These are phyloP conservation scores for Premnoplex brunnescens DNA, from an alignment of 2,797 vertebrate species.

Conservation along the genomic window DNA sequence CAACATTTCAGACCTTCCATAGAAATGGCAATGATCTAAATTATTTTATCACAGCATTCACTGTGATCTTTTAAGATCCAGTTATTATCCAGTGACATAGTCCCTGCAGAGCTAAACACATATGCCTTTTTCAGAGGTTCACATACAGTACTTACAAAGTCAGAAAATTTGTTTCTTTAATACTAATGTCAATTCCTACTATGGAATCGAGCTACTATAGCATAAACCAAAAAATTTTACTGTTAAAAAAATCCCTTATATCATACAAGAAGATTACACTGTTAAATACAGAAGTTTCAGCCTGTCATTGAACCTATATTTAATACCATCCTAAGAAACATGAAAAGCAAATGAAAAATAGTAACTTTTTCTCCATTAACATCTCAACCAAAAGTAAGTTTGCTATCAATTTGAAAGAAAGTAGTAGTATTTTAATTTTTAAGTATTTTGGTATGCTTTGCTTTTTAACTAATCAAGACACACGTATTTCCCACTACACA, in stretches of 20 bases:
- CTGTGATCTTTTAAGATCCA: constrained; percentile 48
- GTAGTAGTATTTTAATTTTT: neutral
- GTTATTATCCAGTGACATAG: constrained; percentile 6
- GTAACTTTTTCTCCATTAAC: neutral
- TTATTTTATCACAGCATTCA: constrained; percentile 45
- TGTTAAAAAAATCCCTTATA: neutral
- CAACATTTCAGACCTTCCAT: constrained; percentile 39
- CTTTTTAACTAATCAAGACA: constrained; percentile 24
- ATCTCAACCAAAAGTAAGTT: neutral
- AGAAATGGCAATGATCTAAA: constrained; percentile 43
- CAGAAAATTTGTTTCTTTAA: neutral
- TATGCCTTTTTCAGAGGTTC: neutral
- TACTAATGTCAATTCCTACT: neutral
- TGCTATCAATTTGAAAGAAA: neutral
- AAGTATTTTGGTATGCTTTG: neutral
- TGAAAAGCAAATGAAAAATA: neutral
- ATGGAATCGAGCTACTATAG: neutral
- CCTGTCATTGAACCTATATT: neutral
- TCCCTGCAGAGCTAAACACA: neutral
- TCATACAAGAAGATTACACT: neutral
- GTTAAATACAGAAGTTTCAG: neutral
- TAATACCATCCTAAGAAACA: neutral
- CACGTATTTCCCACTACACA: neutral
- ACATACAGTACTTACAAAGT: neutral
- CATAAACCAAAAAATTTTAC: neutral